A percentile compares a stretch with the other conserved stretches of the same genome.
Conservation (phyloP, 2,113 vertebrate species). For the Motacilla tschutschensis region DNA sequence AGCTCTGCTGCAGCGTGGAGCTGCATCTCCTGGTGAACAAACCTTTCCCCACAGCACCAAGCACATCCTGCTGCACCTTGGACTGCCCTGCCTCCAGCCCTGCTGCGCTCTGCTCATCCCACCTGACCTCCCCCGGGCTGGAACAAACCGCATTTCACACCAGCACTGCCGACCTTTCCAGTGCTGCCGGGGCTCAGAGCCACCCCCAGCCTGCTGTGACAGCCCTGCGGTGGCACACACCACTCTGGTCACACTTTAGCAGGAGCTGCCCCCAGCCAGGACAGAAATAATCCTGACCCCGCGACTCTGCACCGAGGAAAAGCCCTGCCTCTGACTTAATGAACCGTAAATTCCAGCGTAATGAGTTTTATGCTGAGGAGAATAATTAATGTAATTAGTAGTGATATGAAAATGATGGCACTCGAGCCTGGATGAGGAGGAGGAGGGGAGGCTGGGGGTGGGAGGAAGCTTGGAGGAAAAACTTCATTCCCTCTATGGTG, state of each 20-base stretch:
- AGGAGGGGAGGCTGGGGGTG: neutral
- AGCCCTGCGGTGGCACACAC: rapidly evolving
- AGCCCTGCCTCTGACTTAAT: constrained; percentile 34
- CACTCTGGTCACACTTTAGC: neutral
- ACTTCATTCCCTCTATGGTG: neutral
- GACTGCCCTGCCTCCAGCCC: rapidly evolving
- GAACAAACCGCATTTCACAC: neutral
- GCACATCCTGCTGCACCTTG: neutral
- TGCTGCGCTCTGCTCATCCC: neutral
- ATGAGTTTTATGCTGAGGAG: constrained; percentile 64
- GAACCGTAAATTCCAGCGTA: constrained; percentile 53
- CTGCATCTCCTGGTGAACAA: rapidly evolving
- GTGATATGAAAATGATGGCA: constrained; percentile 59
- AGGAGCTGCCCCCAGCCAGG: neutral
- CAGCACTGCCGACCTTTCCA: neutral
- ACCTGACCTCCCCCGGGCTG: neutral
- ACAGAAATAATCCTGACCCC: constrained; percentile 9
- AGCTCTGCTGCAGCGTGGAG: neutral
- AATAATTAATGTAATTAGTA: constrained; percentile 69
- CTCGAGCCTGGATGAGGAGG: neutral
- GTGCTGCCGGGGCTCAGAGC: neutral
- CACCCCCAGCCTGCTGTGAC: neutral
- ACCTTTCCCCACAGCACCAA: neutral
- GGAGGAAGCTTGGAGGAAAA: neutral
- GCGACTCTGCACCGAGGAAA: neutral